Base-by-base conservation (phyloP, 2,888 invertebrate genomes). In the Abscondita cerata region DNA sequence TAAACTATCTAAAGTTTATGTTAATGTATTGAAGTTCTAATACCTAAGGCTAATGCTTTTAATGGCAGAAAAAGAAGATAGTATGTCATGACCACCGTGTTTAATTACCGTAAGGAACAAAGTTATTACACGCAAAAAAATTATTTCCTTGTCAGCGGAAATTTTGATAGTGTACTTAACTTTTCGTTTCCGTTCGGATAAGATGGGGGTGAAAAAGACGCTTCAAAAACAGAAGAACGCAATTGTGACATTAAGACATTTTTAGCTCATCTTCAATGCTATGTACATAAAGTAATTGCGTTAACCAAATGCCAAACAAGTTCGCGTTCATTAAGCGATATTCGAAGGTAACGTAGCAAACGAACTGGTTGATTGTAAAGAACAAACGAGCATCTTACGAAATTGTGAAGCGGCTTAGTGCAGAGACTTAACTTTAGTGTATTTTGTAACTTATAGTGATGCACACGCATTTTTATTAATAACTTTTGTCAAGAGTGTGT, bases 391-490 rank as follows among this genome's bases (percentile, higher is more conserved):
- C 69, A 48, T 71, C 70, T 73, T 74, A 72, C 73, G 73, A 77
- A 75, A 76, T 76, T 73, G 73, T 75, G 75, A 76, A 76, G 77
- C 75, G 67, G 73, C 72, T 70, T 70, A 69, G 66, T 8, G 19
- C 44, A 44, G 44, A 18, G 71, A 70, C 71, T 68, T 71, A n/a
- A 73, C 74, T 70, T 78, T 76, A 78, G 77, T 78, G 74, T 76
- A 76, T 78, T 78, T 77, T 76, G 75, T 74, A 76, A 74, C 75
- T 74, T 67, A 72, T 73, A 69, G 69, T 74, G 77, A 78, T 76
- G 76, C 77, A 74, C 76, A 78, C 76, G 75, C 73, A 74, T 72
- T 77, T 73, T 75, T 73, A 55, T 55, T 20, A 51, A 25, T 33
- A 15, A 18, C 12, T 51, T 1, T 13, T 18, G 47, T 40, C 36